A percentile compares a stretch with the other conserved stretches of the same genome.
Evolutionary conservation across 2,797 vertebrate species (phyloP).

Genomic region (Arctocebus calabarensis): DNA sequence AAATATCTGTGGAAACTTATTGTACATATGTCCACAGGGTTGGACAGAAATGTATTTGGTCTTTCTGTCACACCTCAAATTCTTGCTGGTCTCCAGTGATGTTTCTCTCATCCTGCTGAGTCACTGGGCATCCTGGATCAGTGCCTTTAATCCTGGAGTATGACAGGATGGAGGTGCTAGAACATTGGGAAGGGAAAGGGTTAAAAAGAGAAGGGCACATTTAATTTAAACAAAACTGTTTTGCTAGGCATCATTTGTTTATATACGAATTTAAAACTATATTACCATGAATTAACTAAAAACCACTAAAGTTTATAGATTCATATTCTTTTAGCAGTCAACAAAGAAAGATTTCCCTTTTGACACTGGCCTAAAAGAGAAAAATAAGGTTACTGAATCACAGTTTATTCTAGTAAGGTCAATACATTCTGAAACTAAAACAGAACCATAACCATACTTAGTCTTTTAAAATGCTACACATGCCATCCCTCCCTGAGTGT

Average conservation of each 20-base stretch:
- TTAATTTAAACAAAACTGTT: slow-evolving; percentile 20
- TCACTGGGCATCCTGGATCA: background rate
- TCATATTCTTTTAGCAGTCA: slow-evolving; percentile 35
- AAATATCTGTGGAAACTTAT: background rate
- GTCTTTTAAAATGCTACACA: background rate
- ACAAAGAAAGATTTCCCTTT: slow-evolving; percentile 51
- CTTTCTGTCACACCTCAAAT: background rate
- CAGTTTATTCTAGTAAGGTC: background rate
- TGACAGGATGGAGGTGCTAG: background rate
- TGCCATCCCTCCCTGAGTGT: background rate
- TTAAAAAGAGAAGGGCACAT: background rate
- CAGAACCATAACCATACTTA: background rate
- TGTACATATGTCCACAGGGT: background rate
- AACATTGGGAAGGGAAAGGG: background rate
- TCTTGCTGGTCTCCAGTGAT: background rate
- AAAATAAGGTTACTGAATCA: slow-evolving; percentile 32
- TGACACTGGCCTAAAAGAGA: background rate
- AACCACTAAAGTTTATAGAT: background rate
- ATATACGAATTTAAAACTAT: background rate
- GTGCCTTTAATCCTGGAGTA: background rate
- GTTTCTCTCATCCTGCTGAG: background rate
- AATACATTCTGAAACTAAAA: slow-evolving; percentile 46
- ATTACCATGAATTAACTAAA: background rate
- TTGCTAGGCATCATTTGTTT: slow-evolving; percentile 19
- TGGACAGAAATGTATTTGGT: background rate